These are phyloP conservation scores for Epinephelus fuscoguttatus DNA, from an alignment of 2,113 vertebrate genomes.

Conservation along the genomic window DNA sequence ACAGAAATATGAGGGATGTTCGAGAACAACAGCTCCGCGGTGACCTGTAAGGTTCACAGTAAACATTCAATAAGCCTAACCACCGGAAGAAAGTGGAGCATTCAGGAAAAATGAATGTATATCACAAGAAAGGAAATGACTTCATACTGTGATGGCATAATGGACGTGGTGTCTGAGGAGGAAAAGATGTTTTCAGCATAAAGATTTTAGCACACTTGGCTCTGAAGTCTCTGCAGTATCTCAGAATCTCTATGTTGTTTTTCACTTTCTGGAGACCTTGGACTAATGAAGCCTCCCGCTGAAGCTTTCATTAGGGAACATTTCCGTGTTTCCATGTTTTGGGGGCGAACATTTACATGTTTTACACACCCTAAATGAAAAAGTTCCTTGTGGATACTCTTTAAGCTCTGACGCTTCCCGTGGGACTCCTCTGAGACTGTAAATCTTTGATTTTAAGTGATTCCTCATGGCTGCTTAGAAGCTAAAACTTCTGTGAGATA, in stretches of 20 bases:
- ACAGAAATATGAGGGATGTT: constrained; percentile 35
- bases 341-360: constrained; percentile 59
- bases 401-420: constrained; percentile 31
- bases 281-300: constrained; percentile 65
- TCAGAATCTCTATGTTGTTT: constrained; percentile 50
- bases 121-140: constrained; percentile 33
- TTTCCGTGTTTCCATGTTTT: constrained; percentile 61
- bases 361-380: constrained; percentile 52
- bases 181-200: constrained; percentile 23
- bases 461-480: constrained; percentile 22
- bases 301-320: constrained; percentile 63
- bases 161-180: constrained; percentile 33
- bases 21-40: constrained; percentile 31
- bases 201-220: constrained; percentile 27
- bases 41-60: constrained; percentile 52
- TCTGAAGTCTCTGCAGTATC: constrained; percentile 29
- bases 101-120: constrained; percentile 27
- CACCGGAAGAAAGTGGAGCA: constrained; percentile 21
- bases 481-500: constrained; percentile 43
- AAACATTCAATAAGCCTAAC: constrained; percentile 55
- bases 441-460: constrained; percentile 54
- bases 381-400: constrained; percentile 52
- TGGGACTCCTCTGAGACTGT: constrained; percentile 29
- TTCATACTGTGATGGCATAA: constrained; percentile 27
- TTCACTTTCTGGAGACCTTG: constrained; percentile 57